Evolutionary conservation across 1,140 invertebrate species (phyloP), one percentile per base, ranked within the genome.

Genomic region (Drosophila navojoa): DNA sequence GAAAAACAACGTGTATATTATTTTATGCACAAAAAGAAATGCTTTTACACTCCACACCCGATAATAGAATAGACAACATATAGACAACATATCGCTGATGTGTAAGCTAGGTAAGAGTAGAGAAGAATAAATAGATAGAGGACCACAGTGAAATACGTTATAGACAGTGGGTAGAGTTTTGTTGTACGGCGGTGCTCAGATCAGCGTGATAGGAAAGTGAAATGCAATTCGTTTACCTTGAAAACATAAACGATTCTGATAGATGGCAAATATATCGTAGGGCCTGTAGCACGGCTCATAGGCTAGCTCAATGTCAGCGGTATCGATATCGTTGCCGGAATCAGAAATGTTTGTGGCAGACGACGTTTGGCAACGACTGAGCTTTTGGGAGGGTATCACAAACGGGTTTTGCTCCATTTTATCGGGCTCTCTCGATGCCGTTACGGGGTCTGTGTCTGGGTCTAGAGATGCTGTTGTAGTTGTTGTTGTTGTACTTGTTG

Each of bases 271-370:
- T 84, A 91, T 90, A 86, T 90, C 90, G 76, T 75, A 81, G 68
- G 84, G 86, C 73, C 87, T 91, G 76, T 91, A 91, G 77, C 90
- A 91, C 19, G 90, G 90, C 75, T 91, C 90, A 63, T 91, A 91
- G 60, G 64, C 78, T 52, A 57, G 62, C 55, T 71, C 77, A 68
- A 72, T 62, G 67, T 54, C 72, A 62, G 79, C 72, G 71, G 55
- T 66, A 69, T 72, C 60, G 49, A 59, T 60, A 66, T 74, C 52
- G 49, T 50, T 44, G 69, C 47, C 69, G 40, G 40, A 67, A 71
- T 76, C 74, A 76, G 67, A 67, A 68, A 25, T 29, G 63, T 55
- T 69, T 69, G 60, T 47, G 50, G 68, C 58, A 75, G 74, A 61
- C 67, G 74, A 61, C 67, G 58, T 58, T 75, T 53, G 76, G 60